A percentile compares a stretch with the other conserved stretches of the same genome.
phyloP scores from a whole-genome alignment of 2,113 vertebrate genomes.

The Cisticola juncidis region DNA sequence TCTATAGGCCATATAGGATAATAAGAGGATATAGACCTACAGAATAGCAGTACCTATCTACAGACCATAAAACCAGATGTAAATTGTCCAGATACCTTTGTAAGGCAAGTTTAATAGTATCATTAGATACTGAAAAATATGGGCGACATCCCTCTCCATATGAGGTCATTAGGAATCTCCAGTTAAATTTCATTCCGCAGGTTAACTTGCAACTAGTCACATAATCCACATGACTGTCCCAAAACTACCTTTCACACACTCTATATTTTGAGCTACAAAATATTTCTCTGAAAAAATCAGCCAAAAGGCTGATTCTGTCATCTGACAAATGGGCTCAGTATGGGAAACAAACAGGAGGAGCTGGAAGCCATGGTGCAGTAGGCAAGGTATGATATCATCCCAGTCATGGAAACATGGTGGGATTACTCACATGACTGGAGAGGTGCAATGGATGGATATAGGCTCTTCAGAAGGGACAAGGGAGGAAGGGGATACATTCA shows the following conservation, averaged over 20 bases:
- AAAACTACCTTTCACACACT: background rate
- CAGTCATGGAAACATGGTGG: fast-evolving
- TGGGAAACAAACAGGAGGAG: background rate
- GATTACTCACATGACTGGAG: background rate
- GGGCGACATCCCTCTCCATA: background rate
- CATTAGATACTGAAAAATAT: background rate
- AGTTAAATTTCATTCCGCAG: background rate
- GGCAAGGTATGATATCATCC: background rate
- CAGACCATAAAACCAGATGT: background rate
- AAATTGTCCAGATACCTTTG: background rate
- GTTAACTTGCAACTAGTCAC: background rate
- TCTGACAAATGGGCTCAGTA: fast-evolving
- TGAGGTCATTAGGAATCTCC: background rate
- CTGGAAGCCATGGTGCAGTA: background rate
- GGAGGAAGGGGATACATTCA: background rate
- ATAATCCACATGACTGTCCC: too few relatives aligned
- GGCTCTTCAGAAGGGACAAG: background rate
- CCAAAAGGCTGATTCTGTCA: too few relatives aligned
- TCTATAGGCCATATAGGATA: background rate
- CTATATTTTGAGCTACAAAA: background rate
- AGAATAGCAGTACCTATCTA: background rate
- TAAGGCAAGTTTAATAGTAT: background rate
- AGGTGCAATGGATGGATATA: background rate
- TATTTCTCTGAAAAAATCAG: background rate
- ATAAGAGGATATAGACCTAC: background rate